phyloP scores from a whole-genome alignment of 2,888 invertebrate species.

The Phengaris arion region DNA sequence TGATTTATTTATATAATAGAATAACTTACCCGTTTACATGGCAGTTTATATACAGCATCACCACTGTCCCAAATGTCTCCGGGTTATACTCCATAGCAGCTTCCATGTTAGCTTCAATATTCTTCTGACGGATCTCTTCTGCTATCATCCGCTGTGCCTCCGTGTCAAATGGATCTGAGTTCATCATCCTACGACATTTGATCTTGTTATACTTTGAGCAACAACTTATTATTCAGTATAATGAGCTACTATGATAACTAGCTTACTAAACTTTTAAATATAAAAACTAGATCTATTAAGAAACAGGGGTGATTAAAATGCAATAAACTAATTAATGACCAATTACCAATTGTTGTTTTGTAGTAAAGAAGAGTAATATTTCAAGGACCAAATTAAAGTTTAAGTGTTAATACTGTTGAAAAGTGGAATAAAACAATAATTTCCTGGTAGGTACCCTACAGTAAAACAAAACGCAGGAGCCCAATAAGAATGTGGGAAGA shows the following conservation, averaged over 20 bases:
- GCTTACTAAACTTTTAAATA: too few relatives aligned
- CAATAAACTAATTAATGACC: neutral
- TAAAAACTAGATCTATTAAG: neutral
- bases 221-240: too few relatives aligned
- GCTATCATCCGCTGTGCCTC: slow-evolving; percentile 97
- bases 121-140: slow-evolving; percentile 96
- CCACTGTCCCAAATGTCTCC: slow-evolving; percentile 98
- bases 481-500: too few relatives aligned
- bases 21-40: slow-evolving; percentile 89
- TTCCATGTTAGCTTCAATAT: slow-evolving; percentile 99
- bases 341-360: neutral
- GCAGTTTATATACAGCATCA: slow-evolving; percentile 98
- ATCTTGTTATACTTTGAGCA: neutral
- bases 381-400: neutral
- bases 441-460: too few relatives aligned
- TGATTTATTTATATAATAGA: neutral
- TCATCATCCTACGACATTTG: slow-evolving; percentile 84
- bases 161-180: slow-evolving; percentile 96
- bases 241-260: too few relatives aligned
- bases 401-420: too few relatives aligned
- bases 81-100: slow-evolving; percentile 99
- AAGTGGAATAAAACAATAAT: too few relatives aligned
- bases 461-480: too few relatives aligned
- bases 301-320: neutral
- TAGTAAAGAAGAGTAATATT: neutral